Evolutionary conservation across 2,888 invertebrate species (phyloP), one percentile per base, ranked within the genome.

Genomic region (Conomelus anceps): DNA sequence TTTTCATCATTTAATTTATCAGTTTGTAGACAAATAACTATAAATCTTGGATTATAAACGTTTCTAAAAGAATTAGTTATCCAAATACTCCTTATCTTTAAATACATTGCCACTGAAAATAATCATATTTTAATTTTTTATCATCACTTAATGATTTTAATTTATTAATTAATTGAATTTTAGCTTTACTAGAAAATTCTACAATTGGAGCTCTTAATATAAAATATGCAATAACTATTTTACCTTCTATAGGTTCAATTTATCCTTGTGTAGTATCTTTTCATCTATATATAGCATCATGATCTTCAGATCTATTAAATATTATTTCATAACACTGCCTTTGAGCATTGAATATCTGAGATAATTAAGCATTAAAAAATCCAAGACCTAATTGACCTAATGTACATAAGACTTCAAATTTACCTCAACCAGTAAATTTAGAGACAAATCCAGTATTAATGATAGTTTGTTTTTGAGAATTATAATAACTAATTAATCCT

Each of bases 91-190:
- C 88, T 88, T 88, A 34, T n/a, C 41, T 13, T 34, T 88, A 34
- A 7, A 88, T 88, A 34, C 88, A 88, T n/a, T 24, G 88, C 88
- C 88, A 88, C 34, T 88, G n/a, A n/a, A n/a, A n/a, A n/a, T n/a
- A n/a, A n/a, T n/a, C n/a, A n/a, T n/a, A n/a, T n/a, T n/a, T n/a
- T 34, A 88, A 63, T 20, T 24, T 29, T 17, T 34, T 63, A 7
- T n/a, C 3, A 7, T 88, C 88, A 20, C 88, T 88, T 22, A 88
- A 23, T 22, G 23, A 29, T 88, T 88, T 88, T 3, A 34, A 9
- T n/a, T 17, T 22, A 29, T 88, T 63, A 4, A 88, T 88, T 63
- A 88, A 22, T 24, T 88, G 88, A 29, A 88, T 88, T 22, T 88
- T 88, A 22, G 41, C 41, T 13, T 34, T 88, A 20, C 41, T 13